Percentiles rank a stretch among this genome's conserved stretches.
These are phyloP conservation scores for Apeira syringaria DNA, from an alignment of 2,888 invertebrate species.

Conservation along the genomic window DNA sequence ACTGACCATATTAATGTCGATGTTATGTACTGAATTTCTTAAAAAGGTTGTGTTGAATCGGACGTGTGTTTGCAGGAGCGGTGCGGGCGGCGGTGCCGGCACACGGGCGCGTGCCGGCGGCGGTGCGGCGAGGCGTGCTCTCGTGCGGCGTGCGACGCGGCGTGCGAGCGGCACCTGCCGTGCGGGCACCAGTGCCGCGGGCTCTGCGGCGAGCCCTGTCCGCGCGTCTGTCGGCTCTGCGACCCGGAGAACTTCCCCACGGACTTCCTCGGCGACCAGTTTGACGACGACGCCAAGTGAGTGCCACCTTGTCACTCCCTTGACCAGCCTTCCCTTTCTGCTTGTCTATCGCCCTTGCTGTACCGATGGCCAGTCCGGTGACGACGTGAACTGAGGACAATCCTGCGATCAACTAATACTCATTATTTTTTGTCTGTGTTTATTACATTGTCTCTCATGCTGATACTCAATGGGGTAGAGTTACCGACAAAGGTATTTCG, in stretches of 20 bases:
- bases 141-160: slow-evolving; percentile 64
- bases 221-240: slow-evolving; percentile 83
- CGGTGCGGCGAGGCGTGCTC: slow-evolving; percentile 74
- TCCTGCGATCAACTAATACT: too few relatives aligned
- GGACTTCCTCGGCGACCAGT: slow-evolving; percentile 59
- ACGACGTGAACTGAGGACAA: too few relatives aligned
- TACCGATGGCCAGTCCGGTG: too few relatives aligned
- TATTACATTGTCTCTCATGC: too few relatives aligned
- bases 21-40: too few relatives aligned
- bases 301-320: not conserved
- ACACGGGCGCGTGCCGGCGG: slow-evolving; percentile 71
- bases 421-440: too few relatives aligned
- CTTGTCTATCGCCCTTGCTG: too few relatives aligned
- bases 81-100: slow-evolving; percentile 70
- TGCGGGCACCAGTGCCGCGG: slow-evolving; percentile 88
- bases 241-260: slow-evolving; percentile 71
- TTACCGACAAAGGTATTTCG: too few relatives aligned
- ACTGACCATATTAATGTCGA: too few relatives aligned
- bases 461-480: too few relatives aligned
- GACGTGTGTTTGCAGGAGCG: slow-evolving; percentile 46
- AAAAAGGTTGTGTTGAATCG: too few relatives aligned
- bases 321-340: too few relatives aligned
- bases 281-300: slow-evolving; percentile 78
- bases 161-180: slow-evolving; percentile 54
- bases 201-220: slow-evolving; percentile 89